phyloP scores from a whole-genome alignment of 2,797 vertebrate genomes.

The Gastrophryne carolinensis region DNA sequence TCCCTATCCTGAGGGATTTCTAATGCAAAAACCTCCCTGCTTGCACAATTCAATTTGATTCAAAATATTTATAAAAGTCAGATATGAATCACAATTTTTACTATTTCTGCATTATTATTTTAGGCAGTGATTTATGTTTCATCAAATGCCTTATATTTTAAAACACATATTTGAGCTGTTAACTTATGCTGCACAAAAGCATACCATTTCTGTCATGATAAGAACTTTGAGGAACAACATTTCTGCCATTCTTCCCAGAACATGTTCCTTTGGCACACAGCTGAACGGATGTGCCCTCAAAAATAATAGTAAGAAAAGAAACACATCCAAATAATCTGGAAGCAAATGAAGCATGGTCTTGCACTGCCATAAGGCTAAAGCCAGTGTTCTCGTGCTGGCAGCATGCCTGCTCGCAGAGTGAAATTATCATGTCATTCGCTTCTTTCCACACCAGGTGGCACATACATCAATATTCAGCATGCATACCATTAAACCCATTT shows the following conservation, averaged over 20 bases:
- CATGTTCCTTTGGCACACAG: conserved; percentile 19
- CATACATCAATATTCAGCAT: too few species aligned
- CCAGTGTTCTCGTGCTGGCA: too few species aligned
- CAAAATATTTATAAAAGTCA: conserved; percentile 38
- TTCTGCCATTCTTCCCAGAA: conserved; percentile 8
- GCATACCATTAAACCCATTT: too few species aligned
- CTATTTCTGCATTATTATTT: conserved; percentile 25
- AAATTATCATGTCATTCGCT: too few species aligned
- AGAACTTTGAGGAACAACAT: conserved; percentile 21
- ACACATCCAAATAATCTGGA: conserved; percentile 15
- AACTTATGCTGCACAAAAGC: conserved; percentile 34
- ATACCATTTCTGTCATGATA: conserved; percentile 31
- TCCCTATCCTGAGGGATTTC: too few species aligned
- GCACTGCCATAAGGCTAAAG: too few species aligned
- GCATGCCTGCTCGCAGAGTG: too few species aligned
- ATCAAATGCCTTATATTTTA: conserved; percentile 32
- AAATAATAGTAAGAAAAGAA: conserved; percentile 30
- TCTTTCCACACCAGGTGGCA: too few species aligned
- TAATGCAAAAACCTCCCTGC: too few species aligned
- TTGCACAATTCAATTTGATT: conserved; percentile 26
- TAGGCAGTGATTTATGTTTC: conserved; percentile 25
- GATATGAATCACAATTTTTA: conserved; percentile 28
- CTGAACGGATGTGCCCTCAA: conserved; percentile 22
- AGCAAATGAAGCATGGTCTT: conserved; percentile 25
- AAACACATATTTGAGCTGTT: conserved; percentile 38